Conservation (phyloP, 2,113 vertebrate species). For the Pungitius pungitius region DNA sequence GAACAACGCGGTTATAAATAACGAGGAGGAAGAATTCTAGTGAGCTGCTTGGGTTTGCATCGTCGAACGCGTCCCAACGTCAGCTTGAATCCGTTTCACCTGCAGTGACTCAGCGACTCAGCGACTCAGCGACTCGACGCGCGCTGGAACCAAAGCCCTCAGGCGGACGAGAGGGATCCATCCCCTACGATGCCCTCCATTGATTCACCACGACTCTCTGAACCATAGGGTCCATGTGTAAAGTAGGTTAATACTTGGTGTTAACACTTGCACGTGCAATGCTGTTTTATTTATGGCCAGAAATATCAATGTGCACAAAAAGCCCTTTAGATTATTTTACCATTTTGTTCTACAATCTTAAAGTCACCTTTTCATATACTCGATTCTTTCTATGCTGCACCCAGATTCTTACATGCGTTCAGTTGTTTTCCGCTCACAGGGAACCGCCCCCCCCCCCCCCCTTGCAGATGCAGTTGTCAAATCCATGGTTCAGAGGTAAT, state of each 20-base stretch:
- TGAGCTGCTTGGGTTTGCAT: neutral
- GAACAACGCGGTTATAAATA: neutral
- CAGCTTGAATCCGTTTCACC: neutral
- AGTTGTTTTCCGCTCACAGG: conserved; percentile 13
- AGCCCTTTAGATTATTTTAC: too few relatives aligned
- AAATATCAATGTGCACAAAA: neutral
- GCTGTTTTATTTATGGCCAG: neutral
- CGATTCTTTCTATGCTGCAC: neutral
- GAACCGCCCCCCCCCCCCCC: too few relatives aligned
- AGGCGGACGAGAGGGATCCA: neutral
- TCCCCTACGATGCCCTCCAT: neutral
- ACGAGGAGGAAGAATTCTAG: neutral
- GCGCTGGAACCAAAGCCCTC: neutral
- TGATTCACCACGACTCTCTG: too few relatives aligned
- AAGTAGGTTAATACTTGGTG: neutral
- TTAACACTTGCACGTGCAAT: neutral
- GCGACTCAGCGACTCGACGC: neutral
- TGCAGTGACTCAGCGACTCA: neutral
- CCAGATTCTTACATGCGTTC: conserved; percentile 30
- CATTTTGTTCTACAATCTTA: conserved; percentile 1
- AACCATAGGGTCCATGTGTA: too few relatives aligned
- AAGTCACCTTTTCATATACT: conserved; percentile 6
- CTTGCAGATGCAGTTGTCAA: conserved; percentile 49
- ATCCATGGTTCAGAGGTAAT: conserved; percentile 57
- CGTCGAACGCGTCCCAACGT: neutral